Conservation (phyloP, 2,797 vertebrate genomes). For the Enteromius argenteus region DNA sequence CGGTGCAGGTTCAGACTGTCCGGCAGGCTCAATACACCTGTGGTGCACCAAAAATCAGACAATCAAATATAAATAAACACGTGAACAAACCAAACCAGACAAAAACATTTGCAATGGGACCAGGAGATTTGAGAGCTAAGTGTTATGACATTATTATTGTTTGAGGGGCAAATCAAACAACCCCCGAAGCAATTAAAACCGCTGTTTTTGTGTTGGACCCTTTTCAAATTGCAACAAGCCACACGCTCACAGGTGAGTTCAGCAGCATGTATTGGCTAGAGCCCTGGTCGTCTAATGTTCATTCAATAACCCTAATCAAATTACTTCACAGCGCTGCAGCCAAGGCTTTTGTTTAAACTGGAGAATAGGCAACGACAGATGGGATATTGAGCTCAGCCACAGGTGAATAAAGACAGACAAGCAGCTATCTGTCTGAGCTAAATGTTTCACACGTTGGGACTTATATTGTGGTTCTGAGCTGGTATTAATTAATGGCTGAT, state of each 20-base stretch:
- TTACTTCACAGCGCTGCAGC: slow-evolving; percentile 62
- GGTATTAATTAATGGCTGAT: slow-evolving; percentile 64
- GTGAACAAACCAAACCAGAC: not conserved
- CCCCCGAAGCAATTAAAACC: slow-evolving; percentile 12
- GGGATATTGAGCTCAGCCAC: slow-evolving; percentile 69
- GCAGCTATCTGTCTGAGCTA: slow-evolving; percentile 42
- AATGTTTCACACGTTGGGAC: slow-evolving; percentile 25
- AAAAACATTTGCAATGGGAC: not conserved
- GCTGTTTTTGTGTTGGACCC: slow-evolving; percentile 43
- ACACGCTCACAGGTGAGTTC: slow-evolving; percentile 39
- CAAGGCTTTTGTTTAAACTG: slow-evolving; percentile 58
- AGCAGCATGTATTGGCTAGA: slow-evolving; percentile 32
- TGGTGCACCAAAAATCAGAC: slow-evolving; percentile 11
- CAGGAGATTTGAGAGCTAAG: slow-evolving; percentile 3
- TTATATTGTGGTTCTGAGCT: slow-evolving; percentile 40
- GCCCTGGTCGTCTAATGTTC: slow-evolving; percentile 22
- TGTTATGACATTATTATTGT: slow-evolving; percentile 38
- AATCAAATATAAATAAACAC: slow-evolving; percentile 11
- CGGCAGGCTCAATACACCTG: slow-evolving; percentile 94
- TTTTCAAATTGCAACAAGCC: slow-evolving; percentile 39
- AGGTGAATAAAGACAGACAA: slow-evolving; percentile 68
- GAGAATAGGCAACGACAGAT: slow-evolving; percentile 54
- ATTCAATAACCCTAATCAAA: slow-evolving; percentile 67
- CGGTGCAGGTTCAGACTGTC: slow-evolving; percentile 94
- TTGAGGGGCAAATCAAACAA: slow-evolving; percentile 18